phyloP scores from a whole-genome alignment of 2,888 invertebrate species.

The Gymnosoma rotundatum region DNA sequence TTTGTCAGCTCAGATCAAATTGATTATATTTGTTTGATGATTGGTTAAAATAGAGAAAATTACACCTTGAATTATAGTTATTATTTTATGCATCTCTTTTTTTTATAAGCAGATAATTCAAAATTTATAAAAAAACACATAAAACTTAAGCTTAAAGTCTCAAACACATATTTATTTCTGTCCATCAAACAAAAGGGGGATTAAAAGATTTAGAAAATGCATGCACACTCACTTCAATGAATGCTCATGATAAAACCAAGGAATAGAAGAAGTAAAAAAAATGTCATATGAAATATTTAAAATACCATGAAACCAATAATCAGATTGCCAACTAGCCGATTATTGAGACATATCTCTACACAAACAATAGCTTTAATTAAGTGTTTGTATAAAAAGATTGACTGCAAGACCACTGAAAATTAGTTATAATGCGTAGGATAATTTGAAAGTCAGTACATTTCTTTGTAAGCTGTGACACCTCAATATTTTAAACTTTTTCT shows the following conservation, averaged over 20 bases:
- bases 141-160: constrained; percentile 31
- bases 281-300: constrained; percentile 48
- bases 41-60: constrained; percentile 51
- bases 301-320: constrained; percentile 60
- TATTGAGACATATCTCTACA: constrained; percentile 43
- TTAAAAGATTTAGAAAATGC: constrained; percentile 65
- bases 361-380: constrained; percentile 10
- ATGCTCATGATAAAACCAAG: constrained; percentile 41
- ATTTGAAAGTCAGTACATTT: neutral
- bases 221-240: constrained; percentile 58
- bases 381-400: constrained; percentile 9
- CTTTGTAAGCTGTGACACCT: no score
- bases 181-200: constrained; percentile 55
- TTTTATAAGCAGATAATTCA: neutral
- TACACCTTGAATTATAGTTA: constrained; percentile 32
- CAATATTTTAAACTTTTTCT: no score
- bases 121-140: constrained; percentile 16
- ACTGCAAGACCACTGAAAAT: constrained; percentile 2
- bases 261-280: constrained; percentile 4
- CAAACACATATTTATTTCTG: constrained; percentile 37
- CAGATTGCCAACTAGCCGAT: constrained; percentile 57
- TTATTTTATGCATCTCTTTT: constrained; percentile 28
- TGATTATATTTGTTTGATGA: constrained; percentile 61
- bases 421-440: neutral
- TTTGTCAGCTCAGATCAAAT: constrained; percentile 59